Conservation (phyloP, 1,140 invertebrate species). For the Caenorhabditis tropicalis region DNA sequence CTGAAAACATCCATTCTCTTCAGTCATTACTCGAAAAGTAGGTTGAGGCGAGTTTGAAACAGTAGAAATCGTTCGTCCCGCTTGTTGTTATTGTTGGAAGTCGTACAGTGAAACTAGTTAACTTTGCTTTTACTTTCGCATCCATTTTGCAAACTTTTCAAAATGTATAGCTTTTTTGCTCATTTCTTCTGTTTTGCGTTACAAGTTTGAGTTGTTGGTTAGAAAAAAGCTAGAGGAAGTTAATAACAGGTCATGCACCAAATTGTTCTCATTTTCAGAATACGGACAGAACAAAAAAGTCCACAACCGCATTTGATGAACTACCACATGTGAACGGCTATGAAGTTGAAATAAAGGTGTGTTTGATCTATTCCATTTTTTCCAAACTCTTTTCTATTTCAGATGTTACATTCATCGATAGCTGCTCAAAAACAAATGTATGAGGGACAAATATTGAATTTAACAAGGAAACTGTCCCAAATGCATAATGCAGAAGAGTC, state of each 20-base stretch:
- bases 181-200: conserved; percentile 10
- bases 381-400: neutral
- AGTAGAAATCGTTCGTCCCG: conserved; percentile 1
- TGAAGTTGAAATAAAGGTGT: neutral
- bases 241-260: neutral
- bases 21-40: conserved; percentile 43
- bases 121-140: neutral
- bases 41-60: conserved; percentile 16
- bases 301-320: conserved; percentile 34
- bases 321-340: conserved; percentile 15
- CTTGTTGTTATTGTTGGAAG: conserved; percentile 7
- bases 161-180: conserved; percentile 7
- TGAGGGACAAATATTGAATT: conserved; percentile 11
- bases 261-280: neutral
- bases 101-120: neutral
- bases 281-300: conserved; percentile 31
- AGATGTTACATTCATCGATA: conserved; percentile 30
- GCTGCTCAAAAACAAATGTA: conserved; percentile 33
- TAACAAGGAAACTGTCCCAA: neutral
- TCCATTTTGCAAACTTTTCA: neutral
- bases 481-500: conserved; percentile 14
- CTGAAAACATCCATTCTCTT: neutral
- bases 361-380: too few relatives aligned
- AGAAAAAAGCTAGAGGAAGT: neutral
- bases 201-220: neutral